phyloP scores from a whole-genome alignment of 1,140 invertebrate species.

The Eumaeus atala region DNA sequence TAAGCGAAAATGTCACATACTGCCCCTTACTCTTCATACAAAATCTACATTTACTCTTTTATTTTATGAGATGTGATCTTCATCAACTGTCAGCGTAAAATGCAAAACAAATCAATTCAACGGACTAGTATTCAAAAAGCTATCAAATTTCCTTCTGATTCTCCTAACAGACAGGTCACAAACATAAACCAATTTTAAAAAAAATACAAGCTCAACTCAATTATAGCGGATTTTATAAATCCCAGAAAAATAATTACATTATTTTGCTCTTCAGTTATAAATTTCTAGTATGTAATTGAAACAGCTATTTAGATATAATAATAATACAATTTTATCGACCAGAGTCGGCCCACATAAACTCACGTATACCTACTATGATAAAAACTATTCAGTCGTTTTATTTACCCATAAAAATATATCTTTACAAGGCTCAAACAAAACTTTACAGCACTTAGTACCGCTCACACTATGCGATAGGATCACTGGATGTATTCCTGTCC shows the following conservation, averaged over 20 bases:
- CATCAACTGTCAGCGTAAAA: conserved; percentile 54
- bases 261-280: conserved; percentile 31
- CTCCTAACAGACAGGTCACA: conserved; percentile 63
- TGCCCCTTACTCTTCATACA: conserved; percentile 50
- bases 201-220: conserved; percentile 47
- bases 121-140: conserved; percentile 70
- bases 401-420: conserved; percentile 73
- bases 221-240: conserved; percentile 65
- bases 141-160: conserved; percentile 62
- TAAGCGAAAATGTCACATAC: conserved; percentile 66
- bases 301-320: conserved; percentile 70
- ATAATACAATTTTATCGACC: conserved; percentile 71
- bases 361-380: conserved; percentile 70
- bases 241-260: conserved; percentile 44
- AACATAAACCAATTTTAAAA: conserved; percentile 56
- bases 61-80: conserved; percentile 67
- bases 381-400: conserved; percentile 73
- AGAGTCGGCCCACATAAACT: conserved; percentile 59
- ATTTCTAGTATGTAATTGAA: conserved; percentile 46
- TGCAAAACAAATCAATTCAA: conserved; percentile 70
- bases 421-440: conserved; percentile 72
- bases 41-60: conserved; percentile 53
- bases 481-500: conserved; percentile 47
- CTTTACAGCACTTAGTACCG: conserved; percentile 54
- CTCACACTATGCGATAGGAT: conserved; percentile 50